These are phyloP conservation scores for Pocota personata DNA, from an alignment of 2,888 invertebrate genomes.

Conservation along the genomic window DNA sequence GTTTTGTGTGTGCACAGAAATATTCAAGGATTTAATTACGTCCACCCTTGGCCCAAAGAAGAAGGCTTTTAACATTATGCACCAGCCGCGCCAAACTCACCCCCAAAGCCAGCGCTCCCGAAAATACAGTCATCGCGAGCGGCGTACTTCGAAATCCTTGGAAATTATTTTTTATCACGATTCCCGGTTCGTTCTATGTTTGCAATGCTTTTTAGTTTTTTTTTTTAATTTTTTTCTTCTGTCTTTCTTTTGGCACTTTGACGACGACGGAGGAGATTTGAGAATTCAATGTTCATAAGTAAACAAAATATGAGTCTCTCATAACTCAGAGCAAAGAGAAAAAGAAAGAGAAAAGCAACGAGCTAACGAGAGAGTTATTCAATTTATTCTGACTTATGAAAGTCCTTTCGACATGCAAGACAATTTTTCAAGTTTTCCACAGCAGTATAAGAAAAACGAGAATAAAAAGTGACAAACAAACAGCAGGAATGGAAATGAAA, in stretches of 20 bases:
- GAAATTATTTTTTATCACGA: constrained; percentile 73
- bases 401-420: constrained; percentile 73
- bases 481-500: constrained; percentile 43
- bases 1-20: constrained; percentile 53
- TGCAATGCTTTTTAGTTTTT: constrained; percentile 62
- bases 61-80: constrained; percentile 55
- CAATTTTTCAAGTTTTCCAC: constrained; percentile 67
- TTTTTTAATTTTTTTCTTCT: not conserved
- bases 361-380: constrained; percentile 63
- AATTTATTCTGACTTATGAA: constrained; percentile 73
- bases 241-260: constrained; percentile 11
- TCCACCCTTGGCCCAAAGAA: constrained; percentile 25
- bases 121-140: constrained; percentile 48
- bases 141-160: constrained; percentile 59
- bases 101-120: not conserved
- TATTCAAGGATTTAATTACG: constrained; percentile 68
- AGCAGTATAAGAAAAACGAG: not conserved
- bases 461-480: constrained; percentile 37
- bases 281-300: constrained; percentile 60
- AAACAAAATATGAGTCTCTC: constrained; percentile 67
- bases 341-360: constrained; percentile 15
- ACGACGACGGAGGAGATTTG: constrained; percentile 23
- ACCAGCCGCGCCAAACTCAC: not conserved
- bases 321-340: constrained; percentile 41
- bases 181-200: constrained; percentile 63